phyloP scores from a whole-genome alignment of 2,888 invertebrate genomes.

The Melikaiella ostensackeni region DNA sequence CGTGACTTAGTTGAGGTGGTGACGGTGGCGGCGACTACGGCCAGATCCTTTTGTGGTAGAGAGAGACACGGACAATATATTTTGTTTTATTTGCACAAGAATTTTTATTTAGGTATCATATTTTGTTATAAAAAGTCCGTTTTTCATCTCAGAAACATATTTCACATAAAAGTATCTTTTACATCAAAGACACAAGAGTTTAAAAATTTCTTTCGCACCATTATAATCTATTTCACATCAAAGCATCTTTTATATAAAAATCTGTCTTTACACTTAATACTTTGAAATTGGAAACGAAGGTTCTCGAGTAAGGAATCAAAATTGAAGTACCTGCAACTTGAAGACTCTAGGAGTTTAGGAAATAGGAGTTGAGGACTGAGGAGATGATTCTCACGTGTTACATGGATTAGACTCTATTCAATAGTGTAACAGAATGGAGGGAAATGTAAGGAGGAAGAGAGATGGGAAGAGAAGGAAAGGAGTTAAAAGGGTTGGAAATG shows the following conservation, averaged over 20 bases:
- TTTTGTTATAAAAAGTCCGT: too few species aligned
- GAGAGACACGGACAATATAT: too few species aligned
- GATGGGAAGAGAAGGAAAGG: constrained; percentile 40
- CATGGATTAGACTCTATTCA: constrained; percentile 52
- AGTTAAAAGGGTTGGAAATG: constrained; percentile 3
- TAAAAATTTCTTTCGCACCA: too few species aligned
- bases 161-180: too few species aligned
- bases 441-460: constrained; percentile 43
- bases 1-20: too few species aligned
- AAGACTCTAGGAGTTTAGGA: background rate
- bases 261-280: background rate
- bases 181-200: too few species aligned
- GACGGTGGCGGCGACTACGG: too few species aligned
- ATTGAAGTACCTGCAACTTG: constrained; percentile 1
- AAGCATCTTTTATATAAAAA: constrained; percentile 6
- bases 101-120: too few species aligned
- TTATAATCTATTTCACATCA: too few species aligned
- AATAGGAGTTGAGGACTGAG: background rate
- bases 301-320: constrained; percentile 1
- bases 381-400: constrained; percentile 21
- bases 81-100: too few species aligned
- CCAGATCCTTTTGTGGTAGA: too few species aligned
- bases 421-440: constrained; percentile 54
- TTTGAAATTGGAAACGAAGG: background rate
- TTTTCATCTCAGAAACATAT: too few species aligned